Conservation (phyloP, 2,113 vertebrate genomes). For the Chaenocephalus aceratus region DNA sequence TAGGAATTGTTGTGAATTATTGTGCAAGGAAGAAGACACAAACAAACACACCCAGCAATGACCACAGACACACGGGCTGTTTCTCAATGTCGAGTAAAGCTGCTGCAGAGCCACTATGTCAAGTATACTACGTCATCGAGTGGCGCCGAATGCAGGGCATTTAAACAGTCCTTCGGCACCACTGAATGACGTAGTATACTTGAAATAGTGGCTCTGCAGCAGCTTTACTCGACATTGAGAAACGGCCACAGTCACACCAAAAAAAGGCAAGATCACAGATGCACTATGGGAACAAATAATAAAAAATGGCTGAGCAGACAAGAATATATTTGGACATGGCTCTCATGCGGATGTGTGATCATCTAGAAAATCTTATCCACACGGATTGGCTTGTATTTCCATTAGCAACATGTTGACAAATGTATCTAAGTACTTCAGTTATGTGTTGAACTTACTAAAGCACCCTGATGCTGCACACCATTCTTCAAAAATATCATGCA, state of each 20-base stretch:
- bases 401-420: not conserved
- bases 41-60: not conserved
- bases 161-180: too few species aligned
- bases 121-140: too few species aligned
- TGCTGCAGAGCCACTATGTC: too few species aligned
- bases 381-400: not conserved
- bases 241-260: too few species aligned
- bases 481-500: not conserved
- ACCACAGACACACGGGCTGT: not conserved
- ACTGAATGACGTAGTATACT: too few species aligned
- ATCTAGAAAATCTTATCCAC: not conserved
- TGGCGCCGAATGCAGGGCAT: too few species aligned
- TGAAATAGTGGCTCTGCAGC: too few species aligned
- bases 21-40: constrained; percentile 2
- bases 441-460: not conserved
- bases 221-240: too few species aligned
- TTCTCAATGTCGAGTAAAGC: too few species aligned
- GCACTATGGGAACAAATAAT: not conserved
- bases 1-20: constrained; percentile 5
- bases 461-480: not conserved
- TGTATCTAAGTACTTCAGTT: not conserved
- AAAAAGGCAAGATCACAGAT: constrained; percentile 17
- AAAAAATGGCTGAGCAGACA: not conserved
- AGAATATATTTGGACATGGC: not conserved
- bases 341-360: not conserved